These are phyloP conservation scores for Phaenicophaeus curvirostris DNA, from an alignment of 2,797 vertebrate species.

Conservation along the genomic window DNA sequence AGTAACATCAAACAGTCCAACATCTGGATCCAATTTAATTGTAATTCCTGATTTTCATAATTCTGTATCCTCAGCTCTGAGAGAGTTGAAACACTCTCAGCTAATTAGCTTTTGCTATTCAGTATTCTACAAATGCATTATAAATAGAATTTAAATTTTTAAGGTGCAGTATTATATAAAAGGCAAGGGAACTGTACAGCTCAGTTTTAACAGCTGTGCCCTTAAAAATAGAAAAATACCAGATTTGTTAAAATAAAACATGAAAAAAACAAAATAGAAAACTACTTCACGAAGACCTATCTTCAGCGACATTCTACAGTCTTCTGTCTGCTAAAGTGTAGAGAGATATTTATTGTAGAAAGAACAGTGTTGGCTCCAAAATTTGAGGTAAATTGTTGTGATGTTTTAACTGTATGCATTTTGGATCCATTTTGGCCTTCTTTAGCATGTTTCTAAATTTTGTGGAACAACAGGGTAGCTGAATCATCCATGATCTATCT, in stretches of 20 bases:
- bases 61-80: neutral
- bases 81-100: neutral
- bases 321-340: neutral
- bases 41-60: neutral
- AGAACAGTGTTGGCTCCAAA: neutral
- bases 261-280: neutral
- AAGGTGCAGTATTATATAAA: neutral
- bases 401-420: neutral
- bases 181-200: neutral
- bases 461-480: neutral
- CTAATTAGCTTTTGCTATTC: neutral
- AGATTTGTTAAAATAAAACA: neutral
- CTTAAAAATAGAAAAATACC: neutral
- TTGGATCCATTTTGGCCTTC: neutral
- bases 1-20: neutral
- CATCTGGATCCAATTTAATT: neutral
- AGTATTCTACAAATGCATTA: neutral
- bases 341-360: neutral
- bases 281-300: neutral
- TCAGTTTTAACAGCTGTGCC: neutral
- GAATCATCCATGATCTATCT: neutral
- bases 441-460: neutral
- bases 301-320: neutral
- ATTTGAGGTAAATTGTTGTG: neutral
- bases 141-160: neutral